Evolutionary conservation across 1,140 invertebrate species (phyloP).

Genomic region (Oedothorax gibbosus): DNA sequence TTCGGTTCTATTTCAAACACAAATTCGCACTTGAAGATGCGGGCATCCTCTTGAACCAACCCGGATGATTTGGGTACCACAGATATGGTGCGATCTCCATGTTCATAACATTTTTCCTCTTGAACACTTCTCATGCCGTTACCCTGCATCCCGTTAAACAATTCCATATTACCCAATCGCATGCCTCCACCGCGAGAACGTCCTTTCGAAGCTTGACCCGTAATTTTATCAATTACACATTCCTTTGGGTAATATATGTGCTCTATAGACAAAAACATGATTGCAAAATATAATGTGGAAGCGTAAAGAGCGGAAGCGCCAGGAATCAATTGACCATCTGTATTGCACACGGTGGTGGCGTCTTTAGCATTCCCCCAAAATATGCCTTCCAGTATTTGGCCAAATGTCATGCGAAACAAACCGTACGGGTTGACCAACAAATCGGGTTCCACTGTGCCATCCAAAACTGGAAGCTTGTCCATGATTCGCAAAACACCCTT

Average conservation of each 20-base stretch:
- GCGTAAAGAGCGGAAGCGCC: neutral
- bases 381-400: constrained; percentile 23
- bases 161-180: constrained; percentile 25
- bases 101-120: constrained; percentile 15
- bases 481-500: neutral
- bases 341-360: neutral
- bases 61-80: neutral
- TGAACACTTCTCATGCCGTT: neutral
- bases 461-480: neutral
- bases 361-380: neutral
- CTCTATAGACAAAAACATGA: neutral
- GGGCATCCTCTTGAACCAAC: neutral
- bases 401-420: constrained; percentile 25
- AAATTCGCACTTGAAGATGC: neutral
- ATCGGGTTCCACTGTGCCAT: neutral
- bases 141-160: neutral
- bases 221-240: neutral
- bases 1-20: neutral
- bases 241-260: neutral
- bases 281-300: neutral
- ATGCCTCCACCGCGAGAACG: constrained; percentile 14
- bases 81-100: neutral
- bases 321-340: neutral
- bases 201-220: constrained; percentile 7
- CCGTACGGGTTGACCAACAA: constrained; percentile 19